Percentiles rank a stretch among this genome's conserved stretches.
phyloP scores from a whole-genome alignment of 2,888 invertebrate genomes.

The Agonopterix subpropinquella region DNA sequence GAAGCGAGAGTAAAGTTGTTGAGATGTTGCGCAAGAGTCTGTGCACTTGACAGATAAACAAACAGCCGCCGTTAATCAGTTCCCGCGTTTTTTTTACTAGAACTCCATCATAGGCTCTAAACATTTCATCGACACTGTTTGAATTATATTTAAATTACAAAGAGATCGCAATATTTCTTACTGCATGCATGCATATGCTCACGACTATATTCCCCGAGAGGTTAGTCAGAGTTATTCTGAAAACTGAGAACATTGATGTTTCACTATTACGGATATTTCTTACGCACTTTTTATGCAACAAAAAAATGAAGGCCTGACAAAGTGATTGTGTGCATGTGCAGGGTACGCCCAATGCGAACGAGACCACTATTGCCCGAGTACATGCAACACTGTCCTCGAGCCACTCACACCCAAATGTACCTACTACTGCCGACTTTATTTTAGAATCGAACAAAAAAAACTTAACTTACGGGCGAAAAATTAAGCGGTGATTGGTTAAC shows the following conservation, averaged over 20 bases:
- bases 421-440: background rate
- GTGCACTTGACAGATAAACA: conserved; percentile 2
- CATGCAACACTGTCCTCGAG: conserved; percentile 3
- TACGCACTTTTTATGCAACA: background rate
- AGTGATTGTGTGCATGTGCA: background rate
- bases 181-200: no score
- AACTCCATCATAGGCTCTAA: no score
- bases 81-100: background rate
- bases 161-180: no score
- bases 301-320: background rate
- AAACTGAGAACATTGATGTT: no score
- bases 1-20: background rate
- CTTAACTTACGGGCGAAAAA: background rate
- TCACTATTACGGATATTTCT: no score
- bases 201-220: no score
- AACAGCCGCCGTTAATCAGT: background rate
- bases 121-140: no score
- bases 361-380: conserved; percentile 4
- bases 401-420: conserved; percentile 4
- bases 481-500: no score
- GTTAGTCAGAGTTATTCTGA: no score
- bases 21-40: background rate
- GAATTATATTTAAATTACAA: no score
- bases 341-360: conserved; percentile 10
- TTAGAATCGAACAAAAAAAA: background rate